phyloP scores from a whole-genome alignment of 1,140 invertebrate species.

The Orius insidiosus region DNA sequence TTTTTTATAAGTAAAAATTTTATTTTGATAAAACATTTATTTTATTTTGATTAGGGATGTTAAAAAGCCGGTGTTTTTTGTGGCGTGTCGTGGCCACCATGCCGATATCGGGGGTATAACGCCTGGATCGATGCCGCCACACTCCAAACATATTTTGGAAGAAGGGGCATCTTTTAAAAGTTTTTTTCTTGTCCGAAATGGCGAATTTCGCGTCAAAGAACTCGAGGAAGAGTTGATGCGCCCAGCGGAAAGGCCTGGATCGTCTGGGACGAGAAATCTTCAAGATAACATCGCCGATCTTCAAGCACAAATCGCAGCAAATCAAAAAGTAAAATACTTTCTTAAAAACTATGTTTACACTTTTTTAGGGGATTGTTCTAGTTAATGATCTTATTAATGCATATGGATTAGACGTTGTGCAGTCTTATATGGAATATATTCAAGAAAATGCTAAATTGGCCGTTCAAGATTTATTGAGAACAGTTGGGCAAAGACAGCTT shows the following conservation, averaged over 20 bases:
- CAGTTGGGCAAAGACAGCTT: constrained; percentile 38
- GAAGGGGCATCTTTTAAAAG: constrained; percentile 94
- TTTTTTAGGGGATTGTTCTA: constrained; percentile 63
- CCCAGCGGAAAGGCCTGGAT: constrained; percentile 52
- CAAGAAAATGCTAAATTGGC: constrained; percentile 87
- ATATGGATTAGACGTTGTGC: constrained; percentile 83
- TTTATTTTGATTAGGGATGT: constrained; percentile 26
- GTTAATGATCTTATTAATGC: constrained; percentile 78
- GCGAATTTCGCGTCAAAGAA: constrained; percentile 52
- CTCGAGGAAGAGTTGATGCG: constrained; percentile 60
- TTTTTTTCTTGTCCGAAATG: constrained; percentile 75
- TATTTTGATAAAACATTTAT: not conserved
- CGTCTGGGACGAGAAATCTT: constrained; percentile 66
- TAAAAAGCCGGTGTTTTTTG: constrained; percentile 81
- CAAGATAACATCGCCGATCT: constrained; percentile 91
- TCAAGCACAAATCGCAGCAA: constrained; percentile 95
- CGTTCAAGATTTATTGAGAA: constrained; percentile 78
- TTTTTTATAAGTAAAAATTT: constrained; percentile 54
- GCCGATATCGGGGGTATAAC: constrained; percentile 99
- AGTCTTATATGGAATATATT: constrained; percentile 94
- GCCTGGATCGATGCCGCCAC: constrained; percentile 96
- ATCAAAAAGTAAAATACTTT: constrained; percentile 76
- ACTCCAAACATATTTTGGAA: constrained; percentile 69
- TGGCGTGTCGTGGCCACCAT: constrained; percentile 97
- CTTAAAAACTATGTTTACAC: too few species aligned